Evolutionary conservation across 2,888 invertebrate genomes (phyloP), one percentile per base, ranked within the genome.

Genomic region (Polydrusus cervinus): DNA sequence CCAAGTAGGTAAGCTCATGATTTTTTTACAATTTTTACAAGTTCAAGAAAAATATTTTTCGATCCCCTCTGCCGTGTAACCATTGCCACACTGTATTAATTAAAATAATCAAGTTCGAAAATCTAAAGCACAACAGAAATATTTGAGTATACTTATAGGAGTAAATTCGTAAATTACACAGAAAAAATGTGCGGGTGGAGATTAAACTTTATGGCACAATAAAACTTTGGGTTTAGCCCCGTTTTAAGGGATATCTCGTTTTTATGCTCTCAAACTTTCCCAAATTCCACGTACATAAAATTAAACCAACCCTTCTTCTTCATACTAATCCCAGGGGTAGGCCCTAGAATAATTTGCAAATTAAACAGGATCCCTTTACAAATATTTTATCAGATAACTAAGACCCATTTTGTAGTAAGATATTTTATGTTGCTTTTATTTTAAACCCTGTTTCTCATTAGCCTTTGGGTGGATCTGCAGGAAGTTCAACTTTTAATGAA

Each of bases 361-460:
- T 73, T 67, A 67, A 62, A 71, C 62, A 13, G 67, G 61, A 66
- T 66, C 66, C 67, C 67, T 61, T 49, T 57, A 67, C 67, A 67
- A 61, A 67, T 73, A 73, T 73, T 67, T 72, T 61, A 73, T 61
- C 43, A 61, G 73, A 67, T 67, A 66, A 67, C 61, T 67, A 61
- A 61, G 67, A 73, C 73, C 73, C 73, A 67, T 67, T 73, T 73
- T 73, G 65, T 71, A 16, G 43, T 73, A 66, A 67, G 61, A 61
- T 66, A 53, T 40, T 60, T 34, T n/a, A 20, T 20, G 11, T 9
- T 49, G 8, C 25, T 65, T 65, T 64, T 47, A 18, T 62, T 38
- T 16, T 16, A 55, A 16, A 66, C n/a, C 18, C 49, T 5, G 9
- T 47, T 47, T 8, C 16, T 3, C 20, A 11, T 18, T 20, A 3